Base-by-base conservation (phyloP, 2,797 vertebrate species). In the Thripadectes ignobilis region DNA sequence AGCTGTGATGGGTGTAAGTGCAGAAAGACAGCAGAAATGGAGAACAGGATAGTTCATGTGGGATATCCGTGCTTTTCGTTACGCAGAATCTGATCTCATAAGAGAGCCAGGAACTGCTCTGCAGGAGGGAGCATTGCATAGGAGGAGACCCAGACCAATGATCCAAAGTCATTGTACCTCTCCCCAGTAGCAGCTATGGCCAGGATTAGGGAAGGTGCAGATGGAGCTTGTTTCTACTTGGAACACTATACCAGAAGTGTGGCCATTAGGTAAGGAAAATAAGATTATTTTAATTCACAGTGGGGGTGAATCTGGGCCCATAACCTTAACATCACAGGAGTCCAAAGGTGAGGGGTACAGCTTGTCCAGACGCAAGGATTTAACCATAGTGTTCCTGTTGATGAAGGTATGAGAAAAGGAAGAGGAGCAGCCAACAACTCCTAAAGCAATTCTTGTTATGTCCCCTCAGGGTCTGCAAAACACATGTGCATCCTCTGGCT, bases 71-170 rank as follows among this genome's bases (percentile, higher is more conserved):
- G 7, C 32, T 34, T 58, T 84, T 41, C 16, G 52, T 58, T 43
- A 55, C 41, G 8, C 48, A 74, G 48, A 69, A 61, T 52, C 15
- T 49, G 19, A 52, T 51, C 34, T 85, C 29, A 21, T 17, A 43
- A 63, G 29, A 63, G 1, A 83, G 4, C 7, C 38, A 63, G 52
- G 22, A 76, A n/a, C 22, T 69, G 13, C n/a, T 74, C 29, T 85
- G 17, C 14, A 62, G 59, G 26, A 45, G 16, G 17, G 6, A 84
- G 32, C 21, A 22, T 3, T 46, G 32, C 16, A 10, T 12, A 84
- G 29, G 19, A 88, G n/a, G 34, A 76, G 17, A 46, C 12, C 8
- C 21, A 65, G 13, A 9, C 2, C 0, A 0, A 7, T 38, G 14
- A 46, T 14, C 51, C 32, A 21, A 73, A n/a, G 8, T 71, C 43